A percentile compares a stretch with the other conserved stretches of the same genome.
Conservation (phyloP, 2,113 vertebrate species). For the Notiomystis cincta region DNA sequence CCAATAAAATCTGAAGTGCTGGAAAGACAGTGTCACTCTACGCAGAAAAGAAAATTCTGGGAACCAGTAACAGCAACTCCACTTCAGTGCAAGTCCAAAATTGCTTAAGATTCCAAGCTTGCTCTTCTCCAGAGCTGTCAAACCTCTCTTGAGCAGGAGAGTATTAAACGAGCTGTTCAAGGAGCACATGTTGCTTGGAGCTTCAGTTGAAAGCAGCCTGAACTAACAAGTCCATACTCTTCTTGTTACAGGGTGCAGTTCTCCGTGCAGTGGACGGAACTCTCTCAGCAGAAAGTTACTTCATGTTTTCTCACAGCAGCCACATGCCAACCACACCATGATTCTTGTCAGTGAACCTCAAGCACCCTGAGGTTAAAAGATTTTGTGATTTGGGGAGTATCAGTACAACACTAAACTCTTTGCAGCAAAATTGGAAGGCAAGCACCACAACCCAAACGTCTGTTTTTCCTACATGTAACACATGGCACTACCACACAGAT, state of each 20-base stretch:
- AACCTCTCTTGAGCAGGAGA: neutral
- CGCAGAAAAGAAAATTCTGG: neutral
- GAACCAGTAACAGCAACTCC: neutral
- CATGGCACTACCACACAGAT: fast-evolving
- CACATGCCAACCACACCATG: neutral
- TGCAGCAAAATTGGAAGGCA: neutral
- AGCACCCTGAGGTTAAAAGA: neutral
- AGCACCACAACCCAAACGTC: neutral
- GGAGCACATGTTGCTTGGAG: neutral
- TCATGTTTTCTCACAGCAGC: neutral
- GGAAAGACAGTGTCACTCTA: neutral
- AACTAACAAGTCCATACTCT: neutral
- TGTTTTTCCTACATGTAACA: neutral
- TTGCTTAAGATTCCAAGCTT: neutral
- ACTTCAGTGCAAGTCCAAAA: neutral
- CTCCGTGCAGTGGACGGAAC: neutral
- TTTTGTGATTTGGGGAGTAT: neutral
- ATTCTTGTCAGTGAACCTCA: neutral
- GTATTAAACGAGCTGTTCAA: neutral
- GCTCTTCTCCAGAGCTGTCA: neutral
- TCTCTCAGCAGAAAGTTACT: neutral
- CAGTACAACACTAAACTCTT: neutral
- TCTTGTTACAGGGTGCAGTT: neutral
- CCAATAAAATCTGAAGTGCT: neutral
- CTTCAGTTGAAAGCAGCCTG: neutral